Percentiles rank a stretch among this genome's conserved stretches.
phyloP scores from a whole-genome alignment of 2,113 vertebrate genomes.

The Oreochromis spilurus region DNA sequence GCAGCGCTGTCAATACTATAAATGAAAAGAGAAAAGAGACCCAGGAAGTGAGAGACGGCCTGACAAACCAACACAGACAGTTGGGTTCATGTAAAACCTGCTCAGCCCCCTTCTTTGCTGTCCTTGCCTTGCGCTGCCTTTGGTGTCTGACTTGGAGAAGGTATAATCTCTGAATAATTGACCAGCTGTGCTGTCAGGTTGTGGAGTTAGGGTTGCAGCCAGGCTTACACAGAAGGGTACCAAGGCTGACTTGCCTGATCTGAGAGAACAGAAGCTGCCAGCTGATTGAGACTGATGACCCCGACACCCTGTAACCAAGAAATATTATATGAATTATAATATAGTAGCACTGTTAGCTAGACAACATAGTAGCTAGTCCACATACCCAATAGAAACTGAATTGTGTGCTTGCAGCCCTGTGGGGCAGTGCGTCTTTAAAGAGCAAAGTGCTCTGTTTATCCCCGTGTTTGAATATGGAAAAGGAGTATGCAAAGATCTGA shows the following conservation, averaged over 20 bases:
- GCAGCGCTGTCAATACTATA: neutral
- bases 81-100: neutral
- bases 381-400: neutral
- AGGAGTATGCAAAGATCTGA: conserved; percentile 23
- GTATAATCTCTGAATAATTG: conserved; percentile 64
- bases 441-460: neutral
- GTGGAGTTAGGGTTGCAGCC: conserved; percentile 26
- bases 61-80: neutral
- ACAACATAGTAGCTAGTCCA: neutral
- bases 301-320: neutral
- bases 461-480: conserved; percentile 50
- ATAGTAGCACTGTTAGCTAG: neutral
- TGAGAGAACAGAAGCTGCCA: neutral
- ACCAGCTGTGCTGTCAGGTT: conserved; percentile 39
- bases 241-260: conserved; percentile 18
- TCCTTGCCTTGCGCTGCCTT: neutral
- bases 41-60: neutral
- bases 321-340: neutral
- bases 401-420: neutral
- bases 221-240: neutral
- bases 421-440: neutral
- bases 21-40: neutral
- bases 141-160: conserved; percentile 43
- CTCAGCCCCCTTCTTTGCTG: neutral
- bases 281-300: neutral